A percentile compares a stretch with the other conserved stretches of the same genome.
These are phyloP conservation scores for Metopolophium dirhodum DNA, from an alignment of 1,140 invertebrate genomes.

Conservation along the genomic window DNA sequence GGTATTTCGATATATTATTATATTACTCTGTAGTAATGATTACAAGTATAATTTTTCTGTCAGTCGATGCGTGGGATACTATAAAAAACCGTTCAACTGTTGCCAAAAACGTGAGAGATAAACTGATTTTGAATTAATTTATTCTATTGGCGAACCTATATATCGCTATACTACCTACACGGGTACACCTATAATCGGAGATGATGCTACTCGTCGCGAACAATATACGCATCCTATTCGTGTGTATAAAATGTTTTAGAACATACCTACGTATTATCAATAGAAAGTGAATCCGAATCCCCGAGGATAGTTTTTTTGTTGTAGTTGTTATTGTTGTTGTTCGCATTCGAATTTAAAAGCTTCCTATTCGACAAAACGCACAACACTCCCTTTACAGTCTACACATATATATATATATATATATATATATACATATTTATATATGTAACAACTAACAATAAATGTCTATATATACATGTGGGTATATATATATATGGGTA, in stretches of 20 bases:
- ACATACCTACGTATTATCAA: background rate
- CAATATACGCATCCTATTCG: background rate
- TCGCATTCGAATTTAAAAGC: background rate
- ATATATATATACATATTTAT: background rate
- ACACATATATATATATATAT: background rate
- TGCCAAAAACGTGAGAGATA: background rate
- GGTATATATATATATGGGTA: too few relatives aligned
- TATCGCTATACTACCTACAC: background rate
- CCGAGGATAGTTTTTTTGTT: conserved; percentile 1
- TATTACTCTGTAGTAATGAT: background rate
- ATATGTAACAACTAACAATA: background rate
- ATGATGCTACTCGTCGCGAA: background rate
- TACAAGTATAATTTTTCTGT: background rate
- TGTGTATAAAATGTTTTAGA: background rate
- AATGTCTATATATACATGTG: background rate
- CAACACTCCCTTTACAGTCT: background rate
- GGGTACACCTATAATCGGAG: background rate
- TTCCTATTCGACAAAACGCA: background rate
- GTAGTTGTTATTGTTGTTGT: background rate
- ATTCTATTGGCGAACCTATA: background rate
- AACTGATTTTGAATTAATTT: background rate
- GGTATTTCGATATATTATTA: background rate
- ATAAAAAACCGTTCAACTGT: background rate
- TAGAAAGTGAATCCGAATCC: background rate
- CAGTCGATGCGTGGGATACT: background rate